Conservation (phyloP, 2,113 vertebrate genomes). For the Tenebrosternarchus preto region DNA sequence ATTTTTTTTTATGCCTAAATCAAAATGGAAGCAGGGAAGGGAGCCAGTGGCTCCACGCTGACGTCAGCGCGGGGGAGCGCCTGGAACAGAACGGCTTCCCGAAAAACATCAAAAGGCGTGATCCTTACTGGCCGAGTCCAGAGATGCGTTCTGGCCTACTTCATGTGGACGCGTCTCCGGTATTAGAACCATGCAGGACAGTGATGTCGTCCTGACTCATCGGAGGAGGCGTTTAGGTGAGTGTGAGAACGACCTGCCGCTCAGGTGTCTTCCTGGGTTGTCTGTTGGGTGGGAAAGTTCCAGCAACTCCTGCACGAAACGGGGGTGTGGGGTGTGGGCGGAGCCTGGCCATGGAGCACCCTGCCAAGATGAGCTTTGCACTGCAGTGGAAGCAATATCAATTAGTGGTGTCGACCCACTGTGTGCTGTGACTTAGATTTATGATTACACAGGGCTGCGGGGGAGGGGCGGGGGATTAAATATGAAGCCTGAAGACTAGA, state of each 20-base stretch:
- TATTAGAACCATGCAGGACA: neutral
- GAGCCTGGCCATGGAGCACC: conserved; percentile 31
- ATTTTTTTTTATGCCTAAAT: conserved; percentile 15
- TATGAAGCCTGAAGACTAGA: conserved; percentile 41
- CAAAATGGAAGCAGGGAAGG: neutral
- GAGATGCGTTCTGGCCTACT: too few species aligned
- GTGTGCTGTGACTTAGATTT: conserved; percentile 50
- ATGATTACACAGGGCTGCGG: conserved; percentile 42
- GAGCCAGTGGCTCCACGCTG: neutral
- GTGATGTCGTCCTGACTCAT: neutral
- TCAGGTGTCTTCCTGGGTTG: conserved; percentile 1
- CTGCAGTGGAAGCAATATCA: conserved; percentile 48
- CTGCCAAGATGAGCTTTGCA: conserved; percentile 45
- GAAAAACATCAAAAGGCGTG: neutral
- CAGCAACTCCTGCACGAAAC: too few species aligned
- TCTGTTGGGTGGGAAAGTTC: conserved; percentile 30
- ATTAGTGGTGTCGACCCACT: conserved; percentile 43
- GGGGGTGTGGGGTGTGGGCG: too few species aligned
- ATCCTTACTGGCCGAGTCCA: neutral
- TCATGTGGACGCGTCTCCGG: neutral
- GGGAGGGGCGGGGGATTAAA: conserved; percentile 35
- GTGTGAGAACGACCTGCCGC: conserved; percentile 17
- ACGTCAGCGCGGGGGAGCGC: neutral
- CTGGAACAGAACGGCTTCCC: neutral
- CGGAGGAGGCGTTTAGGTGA: neutral